Evolutionary conservation across 2,113 vertebrate genomes (phyloP), one percentile per base, ranked within the genome.

Genomic region (Pterocles burchelli): DNA sequence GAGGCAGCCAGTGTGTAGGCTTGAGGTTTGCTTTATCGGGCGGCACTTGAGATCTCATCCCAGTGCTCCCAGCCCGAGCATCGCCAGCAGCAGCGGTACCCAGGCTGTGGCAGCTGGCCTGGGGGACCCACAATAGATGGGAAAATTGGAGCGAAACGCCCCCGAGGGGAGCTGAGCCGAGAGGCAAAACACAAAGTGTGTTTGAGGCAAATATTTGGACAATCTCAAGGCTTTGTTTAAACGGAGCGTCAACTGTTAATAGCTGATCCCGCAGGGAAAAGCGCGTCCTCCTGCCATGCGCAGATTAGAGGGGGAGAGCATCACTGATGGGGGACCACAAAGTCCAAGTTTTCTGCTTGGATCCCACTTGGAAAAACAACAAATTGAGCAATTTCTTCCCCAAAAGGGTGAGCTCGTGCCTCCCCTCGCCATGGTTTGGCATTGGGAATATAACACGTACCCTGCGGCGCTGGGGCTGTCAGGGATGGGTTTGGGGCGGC

Each of bases 151-250:
- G 41, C 3, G 5, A 71, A 90, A 38, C 77, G 18, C 4, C 65
- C 79, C 72, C 4, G 33, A 67, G 75, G 74, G 78, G 79, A 84
- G 87, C 75, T 1, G 15, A 87, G 90, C 88, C 2, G 90, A 88
- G 81, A 93, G 90, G 91, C 82, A 65, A 82, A 89, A 78, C 87
- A 63, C 66, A 0, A 8, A 79, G 76, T 9, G 58, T 93, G 85
- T 93, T 96, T 76, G 94, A 94, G 85, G 90, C 95, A 97, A 96
- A 96, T 96, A 96, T 97, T 97, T 96, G 93, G 95, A 96, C 95
- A 95, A 87, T 90, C 84, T 94, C 45, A 36, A 88, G 90, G 88
- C 93, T 96, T 93, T 96, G 94, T 93, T 96, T 91, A 93, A 97
- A 88, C 28, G 29, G 65, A 91, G 71, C 58, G 16, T 93, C 81